Base-by-base conservation (phyloP, 2,797 vertebrate species). In the Phoeniculus purpureus region DNA sequence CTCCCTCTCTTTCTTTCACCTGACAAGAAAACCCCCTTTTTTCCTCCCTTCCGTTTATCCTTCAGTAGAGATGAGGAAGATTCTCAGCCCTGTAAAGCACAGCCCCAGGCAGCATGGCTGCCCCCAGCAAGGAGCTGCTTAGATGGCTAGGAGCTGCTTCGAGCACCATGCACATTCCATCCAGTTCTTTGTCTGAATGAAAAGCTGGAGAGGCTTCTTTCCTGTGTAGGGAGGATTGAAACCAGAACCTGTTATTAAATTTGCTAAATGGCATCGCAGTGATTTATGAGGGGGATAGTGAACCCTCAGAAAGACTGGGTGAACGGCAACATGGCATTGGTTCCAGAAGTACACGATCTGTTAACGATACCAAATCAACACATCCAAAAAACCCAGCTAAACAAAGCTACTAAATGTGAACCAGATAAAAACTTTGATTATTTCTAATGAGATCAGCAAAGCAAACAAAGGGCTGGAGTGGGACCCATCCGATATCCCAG, bases 191-290 rank as follows among this genome's bases (percentile, higher is more conserved):
- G 0, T 85, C 67, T 1, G 1, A 89, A 74, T 59, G 60, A 86
- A 93, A 91, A 73, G 89, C 75, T 94, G 75, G 92, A 93, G 68
- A 62, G 81, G 51, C 82, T 92, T n/a, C 40, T 40, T 81, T 84
- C 76, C 83, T 60, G 10, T 66, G 54, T 32, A 82, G 31, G 59
- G 60, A 92, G 62, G 89, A 91, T 89, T 94, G 95, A 90, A 95
- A 92, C 72, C 92, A 95, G 94, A 94, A 91, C 82, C 82, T 77
- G 64, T 84, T 80, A 92, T 95, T 94, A 91, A 86, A 91, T 88
- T 75, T 89, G 37, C 80, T 86, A 94, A 93, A 79, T 87, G 61
- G 73, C 62, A 89, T 84, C 0, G 1, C 60, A 93, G 85, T 83
- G 92, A 91, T 94, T 94, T 95, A 94, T 70, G 66, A 86, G 55